Percentiles rank a stretch among this genome's conserved stretches.
Conservation (phyloP, 30 jellyfish, hydroid and myxozoan genomes). For the Chrysaora quinquecirrha region DNA sequence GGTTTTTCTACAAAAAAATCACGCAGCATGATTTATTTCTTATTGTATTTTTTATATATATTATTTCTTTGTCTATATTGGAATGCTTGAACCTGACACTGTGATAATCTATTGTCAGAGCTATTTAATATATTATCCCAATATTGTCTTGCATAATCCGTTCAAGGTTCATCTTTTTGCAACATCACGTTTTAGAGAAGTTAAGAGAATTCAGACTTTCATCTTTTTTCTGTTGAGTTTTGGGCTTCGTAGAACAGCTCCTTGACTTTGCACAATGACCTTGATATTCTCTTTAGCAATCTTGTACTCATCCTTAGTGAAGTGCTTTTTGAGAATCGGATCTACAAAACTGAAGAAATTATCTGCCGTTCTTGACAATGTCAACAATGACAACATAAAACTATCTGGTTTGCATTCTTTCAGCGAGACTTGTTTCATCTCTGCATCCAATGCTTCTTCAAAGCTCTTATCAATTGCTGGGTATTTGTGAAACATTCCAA, state of each 20-base stretch:
- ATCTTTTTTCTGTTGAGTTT: conserved; percentile 76
- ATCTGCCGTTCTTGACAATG: conserved; percentile 85
- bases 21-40: too few relatives aligned
- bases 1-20: too few relatives aligned
- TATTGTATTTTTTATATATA: too few relatives aligned
- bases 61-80: too few relatives aligned
- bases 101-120: too few relatives aligned
- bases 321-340: conserved; percentile 75
- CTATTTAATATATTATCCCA: too few relatives aligned
- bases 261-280: conserved; percentile 90
- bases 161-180: background rate
- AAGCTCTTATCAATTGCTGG: conserved; percentile 66
- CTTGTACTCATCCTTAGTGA: conserved; percentile 76
- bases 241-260: conserved; percentile 80
- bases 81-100: too few relatives aligned
- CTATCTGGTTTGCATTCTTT: conserved; percentile 89
- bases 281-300: conserved; percentile 86
- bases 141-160: background rate
- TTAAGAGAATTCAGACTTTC: conserved; percentile 45
- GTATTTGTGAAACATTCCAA: conserved; percentile 75
- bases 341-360: conserved; percentile 77
- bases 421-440: conserved; percentile 77
- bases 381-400: conserved; percentile 80
- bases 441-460: conserved; percentile 78
- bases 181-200: too few relatives aligned